Evolutionary conservation across 2,888 invertebrate species (phyloP).

Genomic region (Heliconius cydno): DNA sequence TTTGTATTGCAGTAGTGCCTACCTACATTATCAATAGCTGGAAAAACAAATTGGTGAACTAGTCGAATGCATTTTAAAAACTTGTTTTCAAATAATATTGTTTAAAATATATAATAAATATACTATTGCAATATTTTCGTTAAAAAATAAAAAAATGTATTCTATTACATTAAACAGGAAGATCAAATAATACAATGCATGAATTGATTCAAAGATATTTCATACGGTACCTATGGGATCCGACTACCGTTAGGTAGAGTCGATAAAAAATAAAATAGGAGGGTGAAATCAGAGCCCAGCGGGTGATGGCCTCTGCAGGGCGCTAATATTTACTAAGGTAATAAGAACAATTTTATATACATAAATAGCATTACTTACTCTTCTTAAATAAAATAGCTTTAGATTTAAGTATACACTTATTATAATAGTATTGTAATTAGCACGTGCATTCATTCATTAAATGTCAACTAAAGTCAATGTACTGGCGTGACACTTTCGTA

Average conservation of each 20-base stretch:
- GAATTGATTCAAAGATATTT: conserved; percentile 49
- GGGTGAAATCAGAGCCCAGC: conserved; percentile 68
- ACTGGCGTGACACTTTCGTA: conserved; percentile 48
- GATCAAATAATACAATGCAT: conserved; percentile 41
- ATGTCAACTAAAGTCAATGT: conserved; percentile 48
- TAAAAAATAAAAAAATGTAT: background rate
- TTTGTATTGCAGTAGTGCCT: conserved; percentile 24
- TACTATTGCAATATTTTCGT: background rate
- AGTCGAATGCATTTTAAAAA: background rate
- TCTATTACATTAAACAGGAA: conserved; percentile 53
- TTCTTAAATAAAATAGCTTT: background rate
- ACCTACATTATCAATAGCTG: background rate
- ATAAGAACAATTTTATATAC: background rate
- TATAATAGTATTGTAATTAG: conserved; percentile 6
- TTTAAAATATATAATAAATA: background rate
- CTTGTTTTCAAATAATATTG: background rate
- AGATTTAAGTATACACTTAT: background rate
- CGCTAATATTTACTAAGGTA: conserved; percentile 27
- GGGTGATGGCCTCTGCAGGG: conserved; percentile 23
- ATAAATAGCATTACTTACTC: background rate
- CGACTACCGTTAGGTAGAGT: conserved; percentile 72
- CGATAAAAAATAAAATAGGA: conserved; percentile 68
- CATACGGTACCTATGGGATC: conserved; percentile 62
- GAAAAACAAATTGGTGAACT: conserved; percentile 8
- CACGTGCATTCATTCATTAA: conserved; percentile 44